These are phyloP conservation scores for Leptinotarsa juncta DNA, from an alignment of 2,888 invertebrate genomes.

Conservation along the genomic window DNA sequence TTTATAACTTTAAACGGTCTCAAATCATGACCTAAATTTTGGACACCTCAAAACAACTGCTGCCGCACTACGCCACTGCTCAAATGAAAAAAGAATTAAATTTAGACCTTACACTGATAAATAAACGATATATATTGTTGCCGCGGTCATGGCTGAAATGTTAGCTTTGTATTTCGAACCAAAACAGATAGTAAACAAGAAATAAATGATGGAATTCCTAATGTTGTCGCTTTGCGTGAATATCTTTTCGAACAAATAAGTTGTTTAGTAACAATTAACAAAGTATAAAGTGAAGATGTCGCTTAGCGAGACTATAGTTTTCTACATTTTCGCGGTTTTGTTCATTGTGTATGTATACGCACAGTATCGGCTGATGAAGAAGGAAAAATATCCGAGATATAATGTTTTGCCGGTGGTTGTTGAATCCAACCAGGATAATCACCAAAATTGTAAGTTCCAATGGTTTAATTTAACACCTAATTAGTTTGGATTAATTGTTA, in stretches of 20 bases:
- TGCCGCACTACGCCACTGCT: not conserved
- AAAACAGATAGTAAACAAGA: slow-evolving; percentile 16
- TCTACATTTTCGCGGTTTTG: slow-evolving; percentile 26
- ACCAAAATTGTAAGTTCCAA: slow-evolving; percentile 21
- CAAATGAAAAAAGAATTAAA: not conserved
- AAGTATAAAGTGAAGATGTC: slow-evolving; percentile 25
- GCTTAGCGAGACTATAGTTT: slow-evolving; percentile 19
- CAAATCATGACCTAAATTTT: too few species aligned
- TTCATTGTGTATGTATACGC: slow-evolving; percentile 41
- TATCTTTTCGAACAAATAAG: not conserved
- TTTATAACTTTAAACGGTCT: too few species aligned
- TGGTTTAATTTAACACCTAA: too few species aligned
- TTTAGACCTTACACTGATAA: slow-evolving; percentile 16
- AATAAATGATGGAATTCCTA: slow-evolving; percentile 13
- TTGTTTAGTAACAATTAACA: slow-evolving; percentile 25
- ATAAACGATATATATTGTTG: slow-evolving; percentile 9
- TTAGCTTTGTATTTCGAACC: slow-evolving; percentile 8
- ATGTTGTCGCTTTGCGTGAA: slow-evolving; percentile 7
- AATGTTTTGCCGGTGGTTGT: slow-evolving; percentile 24
- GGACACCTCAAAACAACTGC: too few species aligned
- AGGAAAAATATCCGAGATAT: slow-evolving; percentile 37
- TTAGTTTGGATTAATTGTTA: too few species aligned
- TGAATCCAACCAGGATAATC: slow-evolving; percentile 13
- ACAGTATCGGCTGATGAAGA: slow-evolving; percentile 40
- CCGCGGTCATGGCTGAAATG: slow-evolving; percentile 7